Base-by-base conservation (phyloP, 2,113 vertebrate genomes). In the Spheniscus mendiculus region DNA sequence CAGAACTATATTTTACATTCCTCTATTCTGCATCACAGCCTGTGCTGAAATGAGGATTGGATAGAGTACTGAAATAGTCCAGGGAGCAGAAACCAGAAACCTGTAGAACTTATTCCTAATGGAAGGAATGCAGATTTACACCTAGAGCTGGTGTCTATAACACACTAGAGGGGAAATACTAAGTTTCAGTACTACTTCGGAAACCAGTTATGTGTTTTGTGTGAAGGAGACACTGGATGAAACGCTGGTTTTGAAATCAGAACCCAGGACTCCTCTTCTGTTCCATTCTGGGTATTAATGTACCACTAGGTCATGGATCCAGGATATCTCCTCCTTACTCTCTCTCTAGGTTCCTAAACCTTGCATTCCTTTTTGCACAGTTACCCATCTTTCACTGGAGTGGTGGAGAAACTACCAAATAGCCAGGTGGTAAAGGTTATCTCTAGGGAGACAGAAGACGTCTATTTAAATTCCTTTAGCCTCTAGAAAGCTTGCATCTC, bases 381-480 rank as follows among this genome's bases (percentile, higher is more conserved):
- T n/a, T 58, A 29, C 42, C 15, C 19, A 52, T 2, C 14, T 91
- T 81, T 36, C 5, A 7, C 12, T 63, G 34, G 15, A 77, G 15
- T 5, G 3, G 23, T 77, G 14, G 27, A 70, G 29, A 86, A 95
- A 36, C 6, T 89, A 34, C 5, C 21, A 26, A 52, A 27, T 14
- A 66, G 8, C 1, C 0, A 6, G 3, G 15, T 53, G 27, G 11
- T 38, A 89, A 50, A 72, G 2, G 0, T 32, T 63, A 30, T 55
- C 27, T 77, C 36, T 44, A 36, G 16, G 19, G 17, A 12, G 4
- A 27, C 0, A 66, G 15, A 40, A 83, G 34, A 25, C 45, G 25
- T 32, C 11, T 70, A 5, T 56, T n/a, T 61, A 50, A 87, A 66
- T 50, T 78, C 22, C 42, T 74, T 30, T 62, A 66, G 3, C 11